A percentile compares a stretch with the other conserved stretches of the same genome.
Conservation (phyloP, 2,888 invertebrate species). For the Cecidostiba fungosa region DNA sequence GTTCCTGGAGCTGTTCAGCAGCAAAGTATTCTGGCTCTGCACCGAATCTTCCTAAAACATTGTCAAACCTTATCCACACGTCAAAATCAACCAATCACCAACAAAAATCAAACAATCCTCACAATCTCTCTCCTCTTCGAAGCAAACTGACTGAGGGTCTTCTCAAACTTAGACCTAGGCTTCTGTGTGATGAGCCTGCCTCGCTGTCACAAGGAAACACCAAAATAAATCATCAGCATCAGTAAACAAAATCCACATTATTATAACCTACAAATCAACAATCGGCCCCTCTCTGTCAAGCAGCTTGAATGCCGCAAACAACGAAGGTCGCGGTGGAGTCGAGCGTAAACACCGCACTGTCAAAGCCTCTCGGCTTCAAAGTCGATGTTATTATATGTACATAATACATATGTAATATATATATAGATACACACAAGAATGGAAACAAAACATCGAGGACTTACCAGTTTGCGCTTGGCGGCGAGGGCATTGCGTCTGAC, state of each 20-base stretch:
- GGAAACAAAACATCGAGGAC: slow-evolving; percentile 4
- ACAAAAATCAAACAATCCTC: slow-evolving; percentile 17
- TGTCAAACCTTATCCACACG: background rate
- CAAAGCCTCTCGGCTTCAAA: background rate
- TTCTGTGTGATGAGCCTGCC: slow-evolving; percentile 8
- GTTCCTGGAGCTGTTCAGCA: slow-evolving; percentile 22
- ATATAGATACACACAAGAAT: no score
- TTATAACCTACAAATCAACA: slow-evolving; percentile 7
- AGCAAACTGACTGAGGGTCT: slow-evolving; percentile 53
- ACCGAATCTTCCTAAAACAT: slow-evolving; percentile 23
- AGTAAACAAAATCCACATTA: background rate
- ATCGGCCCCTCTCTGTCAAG: background rate
- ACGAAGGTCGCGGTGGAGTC: slow-evolving; percentile 1
- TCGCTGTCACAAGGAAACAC: slow-evolving; percentile 25
- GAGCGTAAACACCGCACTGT: background rate
- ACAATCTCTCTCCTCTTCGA: slow-evolving; percentile 47
- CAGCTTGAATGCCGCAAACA: slow-evolving; percentile 4
- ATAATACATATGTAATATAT: no score
- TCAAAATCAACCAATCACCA: background rate
- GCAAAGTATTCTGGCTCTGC: background rate
- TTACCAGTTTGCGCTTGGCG: slow-evolving; percentile 58
- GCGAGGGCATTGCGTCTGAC: slow-evolving; percentile 60
- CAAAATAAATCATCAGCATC: slow-evolving; percentile 13
- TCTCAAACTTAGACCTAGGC: slow-evolving; percentile 43
- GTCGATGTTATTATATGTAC: background rate